Base-by-base conservation (phyloP, 2,888 invertebrate species). In the Herminia tarsipennalis region DNA sequence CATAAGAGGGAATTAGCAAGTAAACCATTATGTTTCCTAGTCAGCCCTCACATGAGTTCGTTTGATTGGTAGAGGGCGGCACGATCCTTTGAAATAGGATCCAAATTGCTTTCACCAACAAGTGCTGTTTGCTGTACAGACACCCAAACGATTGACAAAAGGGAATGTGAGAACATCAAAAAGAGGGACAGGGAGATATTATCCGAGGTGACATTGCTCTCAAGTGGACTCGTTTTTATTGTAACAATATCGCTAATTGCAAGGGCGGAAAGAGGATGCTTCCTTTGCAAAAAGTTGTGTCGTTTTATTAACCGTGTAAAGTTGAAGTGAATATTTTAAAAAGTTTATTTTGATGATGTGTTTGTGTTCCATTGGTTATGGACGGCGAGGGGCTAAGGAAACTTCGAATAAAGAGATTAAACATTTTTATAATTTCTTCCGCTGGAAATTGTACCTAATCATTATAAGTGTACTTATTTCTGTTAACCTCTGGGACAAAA, bases 71-170 rank as follows among this genome's bases (percentile, higher is more conserved):
- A 44, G 30, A 21, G 24, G 41, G 24, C 30, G 45, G 22, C 16
- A 28, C 24, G 30, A 6, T 32, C 21, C 63, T 68, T 68, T 66
- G 66, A 61, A 61, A 66, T 49, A 50, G 55, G 56, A 55, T 44
- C 63, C 52, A 61, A 61, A 68, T 68, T 68, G 58, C 48, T 58
- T 50, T 56, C 52, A 41, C 56, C 55, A 61, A 66, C 67, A 62
- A 69, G 67, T 59, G 41, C 36, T 62, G 64, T 66, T 64, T 66
- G 54, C 67, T 41, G 12, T 56, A 33, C 52, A 45, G 61, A 59
- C 54, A 41, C 35, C 33, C 38, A 40, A 49, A 56, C 54, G 55
- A 64, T 69, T 66, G 59, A 62, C 64, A 64, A 64, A 66, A 66
- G 62, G 55, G 53, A 66, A 66, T 46, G 22, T 30, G 56, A 56